Base-by-base conservation (phyloP, 1,140 invertebrate genomes). In the Sminthurides bifidus region DNA sequence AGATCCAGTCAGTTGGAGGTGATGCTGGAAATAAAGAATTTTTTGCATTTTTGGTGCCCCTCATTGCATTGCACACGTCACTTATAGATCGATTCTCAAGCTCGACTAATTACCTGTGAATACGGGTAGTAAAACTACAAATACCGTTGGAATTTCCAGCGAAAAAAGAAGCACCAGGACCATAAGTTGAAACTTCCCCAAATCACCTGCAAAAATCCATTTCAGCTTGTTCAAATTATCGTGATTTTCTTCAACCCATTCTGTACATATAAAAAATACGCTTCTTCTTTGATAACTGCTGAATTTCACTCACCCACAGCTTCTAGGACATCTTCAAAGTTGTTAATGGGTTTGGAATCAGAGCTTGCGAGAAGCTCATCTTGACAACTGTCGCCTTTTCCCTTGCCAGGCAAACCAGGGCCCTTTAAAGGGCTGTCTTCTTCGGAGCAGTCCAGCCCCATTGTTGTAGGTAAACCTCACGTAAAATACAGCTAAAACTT, bases 91-190 rank as follows among this genome's bases (percentile, higher is more conserved):
- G n/a, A n/a, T n/a, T n/a, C n/a, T n/a, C n/a, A n/a, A n/a, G n/a
- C n/a, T n/a, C n/a, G n/a, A n/a, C n/a, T n/a, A n/a, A n/a, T 1
- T 38, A 52, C 56, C 56, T 4, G 46, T 35, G 44, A 59, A 59
- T 19, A 59, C 52, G 29, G 57, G 57, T 21, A 59, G 38, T 19
- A 59, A 44, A 0, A 23, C 50, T 14, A 59, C 23, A 30, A 48
- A 54, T 1, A 52, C 57, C 5, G 51, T 43, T 1, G 57, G 57
- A 33, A 59, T 50, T 17, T 59, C 57, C 2, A 59, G 15, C 10
- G 29, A n/a, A 8, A 54, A 21, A 0, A 59, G 21, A 17, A 54
- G 3, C 1, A 51, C 17, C 15, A 59, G 15, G 10, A 54, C 35
- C 6, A 59, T 21, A 19, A 29, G 5, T 49, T 59, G 57, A 40